These are phyloP conservation scores for Tachystola acroxantha DNA, from an alignment of 2,888 invertebrate species.

Conservation along the genomic window DNA sequence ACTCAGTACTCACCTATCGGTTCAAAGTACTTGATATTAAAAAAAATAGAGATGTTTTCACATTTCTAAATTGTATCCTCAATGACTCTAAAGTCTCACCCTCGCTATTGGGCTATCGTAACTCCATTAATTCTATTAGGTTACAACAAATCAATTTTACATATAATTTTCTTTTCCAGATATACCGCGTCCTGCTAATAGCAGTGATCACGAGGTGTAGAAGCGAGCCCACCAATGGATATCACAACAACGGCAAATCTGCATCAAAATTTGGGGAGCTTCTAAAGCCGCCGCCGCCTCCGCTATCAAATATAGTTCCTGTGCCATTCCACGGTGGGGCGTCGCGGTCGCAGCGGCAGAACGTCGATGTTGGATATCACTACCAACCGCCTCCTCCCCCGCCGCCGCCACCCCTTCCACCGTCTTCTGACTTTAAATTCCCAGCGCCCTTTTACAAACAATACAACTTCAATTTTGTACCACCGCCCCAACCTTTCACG, in stretches of 20 bases:
- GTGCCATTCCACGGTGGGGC: constrained; percentile 59
- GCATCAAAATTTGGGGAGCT: constrained; percentile 54
- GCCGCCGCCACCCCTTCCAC: constrained; percentile 28
- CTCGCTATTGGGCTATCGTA: too few species aligned
- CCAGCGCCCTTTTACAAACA: constrained; percentile 69
- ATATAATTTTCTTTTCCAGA: constrained; percentile 43
- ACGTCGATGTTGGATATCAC: constrained; percentile 46
- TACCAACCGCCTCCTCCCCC: constrained; percentile 48
- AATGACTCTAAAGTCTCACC: too few species aligned
- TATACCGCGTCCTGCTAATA: constrained; percentile 47
- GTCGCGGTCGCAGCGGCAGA: constrained; percentile 51
- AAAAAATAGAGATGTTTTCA: too few species aligned
- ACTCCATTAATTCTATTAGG: too few species aligned
- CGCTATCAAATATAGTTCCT: constrained; percentile 48
- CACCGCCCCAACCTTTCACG: constrained; percentile 61
- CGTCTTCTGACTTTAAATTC: constrained; percentile 53
- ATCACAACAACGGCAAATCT: constrained; percentile 35
- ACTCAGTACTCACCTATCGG: too few species aligned
- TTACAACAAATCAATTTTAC: too few species aligned
- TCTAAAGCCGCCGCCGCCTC: constrained; percentile 65
- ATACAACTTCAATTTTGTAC: constrained; percentile 67
- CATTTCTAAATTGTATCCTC: not conserved
- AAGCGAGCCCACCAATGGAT: constrained; percentile 39
- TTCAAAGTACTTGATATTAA: too few species aligned
- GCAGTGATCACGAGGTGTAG: constrained; percentile 40